These are phyloP conservation scores for Achlya flavicornis DNA, from an alignment of 2,888 invertebrate species.

Conservation along the genomic window DNA sequence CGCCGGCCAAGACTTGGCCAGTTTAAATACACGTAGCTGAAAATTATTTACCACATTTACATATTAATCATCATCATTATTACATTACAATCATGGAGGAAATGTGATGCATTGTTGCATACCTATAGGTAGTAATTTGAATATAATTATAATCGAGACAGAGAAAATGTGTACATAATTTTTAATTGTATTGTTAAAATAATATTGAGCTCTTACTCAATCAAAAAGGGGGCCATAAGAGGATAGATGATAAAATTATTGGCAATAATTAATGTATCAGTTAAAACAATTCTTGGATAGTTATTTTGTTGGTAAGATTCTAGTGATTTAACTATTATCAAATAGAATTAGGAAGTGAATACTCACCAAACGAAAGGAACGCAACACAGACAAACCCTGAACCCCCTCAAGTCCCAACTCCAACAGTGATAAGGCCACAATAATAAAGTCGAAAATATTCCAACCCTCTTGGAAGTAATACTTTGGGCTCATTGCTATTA, in stretches of 20 bases:
- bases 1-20: constrained; percentile 98
- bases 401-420: constrained; percentile 97
- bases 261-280: constrained; percentile 2
- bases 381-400: constrained; percentile 97
- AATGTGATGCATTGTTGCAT: background rate
- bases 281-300: background rate
- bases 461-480: constrained; percentile 99
- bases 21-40: constrained; percentile 97
- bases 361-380: constrained; percentile 98
- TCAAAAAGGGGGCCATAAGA: background rate
- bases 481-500: constrained; percentile 98
- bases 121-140: background rate
- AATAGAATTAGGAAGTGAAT: constrained; percentile 27
- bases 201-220: background rate
- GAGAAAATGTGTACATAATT: background rate
- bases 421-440: constrained; percentile 96
- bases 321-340: background rate
- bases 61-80: constrained; percentile 42
- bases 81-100: constrained; percentile 15
- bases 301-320: background rate
- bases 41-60: constrained; percentile 79
- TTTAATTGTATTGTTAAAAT: background rate
- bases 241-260: background rate
- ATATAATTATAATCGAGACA: background rate
- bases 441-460: constrained; percentile 99